A percentile compares a stretch with the other conserved stretches of the same genome.
Evolutionary conservation across 1,140 invertebrate genomes (phyloP).

Genomic region (Medauroidea extradentata): DNA sequence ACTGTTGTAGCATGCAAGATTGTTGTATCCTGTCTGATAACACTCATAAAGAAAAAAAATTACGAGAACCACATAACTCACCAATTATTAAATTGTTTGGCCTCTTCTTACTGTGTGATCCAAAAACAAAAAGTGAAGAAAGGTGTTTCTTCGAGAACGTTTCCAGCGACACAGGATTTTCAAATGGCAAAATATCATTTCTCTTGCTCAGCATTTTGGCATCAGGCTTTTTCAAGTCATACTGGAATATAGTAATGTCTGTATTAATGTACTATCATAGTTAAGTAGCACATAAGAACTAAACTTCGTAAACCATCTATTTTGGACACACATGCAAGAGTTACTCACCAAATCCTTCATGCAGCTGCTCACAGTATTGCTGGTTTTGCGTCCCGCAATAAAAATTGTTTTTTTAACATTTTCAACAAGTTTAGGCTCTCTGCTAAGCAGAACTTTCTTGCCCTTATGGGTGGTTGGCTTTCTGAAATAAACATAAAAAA

Average conservation of each 20-base stretch:
- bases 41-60: no score
- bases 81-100: constrained; percentile 65
- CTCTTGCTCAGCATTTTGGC: constrained; percentile 70
- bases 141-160: constrained; percentile 83
- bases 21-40: no score
- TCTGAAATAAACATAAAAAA: constrained; percentile 50
- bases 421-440: constrained; percentile 86
- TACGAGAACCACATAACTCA: no score
- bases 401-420: constrained; percentile 81
- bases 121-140: constrained; percentile 83
- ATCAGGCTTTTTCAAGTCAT: constrained; percentile 81
- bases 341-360: constrained; percentile 79
- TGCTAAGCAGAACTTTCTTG: constrained; percentile 74
- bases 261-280: not conserved
- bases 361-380: constrained; percentile 63
- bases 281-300: not conserved
- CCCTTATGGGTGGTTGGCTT: constrained; percentile 87
- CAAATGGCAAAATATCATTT: constrained; percentile 83
- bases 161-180: constrained; percentile 77
- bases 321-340: no score
- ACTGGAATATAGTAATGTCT: constrained; percentile 48
- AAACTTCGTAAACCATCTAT: not conserved
- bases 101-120: constrained; percentile 89
- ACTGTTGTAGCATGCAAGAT: no score
- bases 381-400: constrained; percentile 80